phyloP scores from a whole-genome alignment of 30 jellyfish, hydroid and myxozoan genomes.

The Chironex yamaguchii region DNA sequence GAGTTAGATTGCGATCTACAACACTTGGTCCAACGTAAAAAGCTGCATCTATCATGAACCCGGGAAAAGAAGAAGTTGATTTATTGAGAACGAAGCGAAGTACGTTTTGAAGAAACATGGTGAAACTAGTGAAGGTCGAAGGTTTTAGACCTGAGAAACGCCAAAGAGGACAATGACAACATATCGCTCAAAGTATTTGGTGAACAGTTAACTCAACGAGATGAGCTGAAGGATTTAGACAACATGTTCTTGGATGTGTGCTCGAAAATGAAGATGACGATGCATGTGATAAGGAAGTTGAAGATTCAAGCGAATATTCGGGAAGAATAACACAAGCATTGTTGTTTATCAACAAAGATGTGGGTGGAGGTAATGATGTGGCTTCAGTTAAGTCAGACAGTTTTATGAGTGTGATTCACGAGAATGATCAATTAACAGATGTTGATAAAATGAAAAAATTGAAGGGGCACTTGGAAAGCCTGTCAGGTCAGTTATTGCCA shows the following conservation, averaged over 20 bases:
- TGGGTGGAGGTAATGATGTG: not conserved
- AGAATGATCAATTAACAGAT: not conserved
- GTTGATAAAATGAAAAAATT: not conserved
- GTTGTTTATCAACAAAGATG: not conserved
- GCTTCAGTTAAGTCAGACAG: not conserved
- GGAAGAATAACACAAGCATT: not conserved
- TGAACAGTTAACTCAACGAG: not conserved
- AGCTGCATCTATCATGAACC: too few relatives aligned
- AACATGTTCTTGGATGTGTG: not conserved
- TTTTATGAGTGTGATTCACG: not conserved
- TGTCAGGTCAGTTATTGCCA: not conserved
- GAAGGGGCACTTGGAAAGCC: not conserved
- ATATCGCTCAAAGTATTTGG: not conserved
- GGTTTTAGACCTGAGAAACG: not conserved
- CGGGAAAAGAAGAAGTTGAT: too few relatives aligned
- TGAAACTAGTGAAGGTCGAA: too few relatives aligned
- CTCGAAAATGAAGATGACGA: not conserved
- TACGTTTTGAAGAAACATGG: too few relatives aligned
- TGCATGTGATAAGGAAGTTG: not conserved
- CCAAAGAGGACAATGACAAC: not conserved
- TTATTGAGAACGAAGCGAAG: too few relatives aligned
- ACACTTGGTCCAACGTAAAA: not conserved
- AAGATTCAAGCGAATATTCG: not conserved
- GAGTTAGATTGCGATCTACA: not conserved
- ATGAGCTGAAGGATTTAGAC: constrained; percentile 1